Evolutionary conservation across 2,888 invertebrate species (phyloP).

Genomic region (Dynastes grantii): DNA sequence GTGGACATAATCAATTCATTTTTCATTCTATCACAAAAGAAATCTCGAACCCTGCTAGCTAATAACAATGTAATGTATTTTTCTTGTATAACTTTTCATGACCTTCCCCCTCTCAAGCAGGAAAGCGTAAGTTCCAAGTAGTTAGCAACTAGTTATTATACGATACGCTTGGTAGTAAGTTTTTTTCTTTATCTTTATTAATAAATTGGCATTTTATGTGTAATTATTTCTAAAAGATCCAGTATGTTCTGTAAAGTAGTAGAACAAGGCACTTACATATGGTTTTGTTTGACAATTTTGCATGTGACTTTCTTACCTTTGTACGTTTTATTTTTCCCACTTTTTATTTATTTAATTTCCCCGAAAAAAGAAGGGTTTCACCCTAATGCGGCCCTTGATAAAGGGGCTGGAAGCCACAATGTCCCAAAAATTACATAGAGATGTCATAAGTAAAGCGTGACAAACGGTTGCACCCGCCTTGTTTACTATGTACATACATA

Average conservation of each 20-base stretch:
- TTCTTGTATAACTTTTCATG: slow-evolving; percentile 53
- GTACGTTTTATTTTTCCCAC: slow-evolving; percentile 6
- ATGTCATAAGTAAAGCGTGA: no score
- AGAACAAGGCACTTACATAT: not conserved
- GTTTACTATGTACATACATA: no score
- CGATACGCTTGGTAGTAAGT: not conserved
- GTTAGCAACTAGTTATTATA: not conserved
- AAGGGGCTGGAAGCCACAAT: no score
- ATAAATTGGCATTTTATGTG: slow-evolving; percentile 45
- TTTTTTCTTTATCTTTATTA: slow-evolving; percentile 41
- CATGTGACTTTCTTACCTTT: slow-evolving; percentile 58
- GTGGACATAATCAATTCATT: no score
- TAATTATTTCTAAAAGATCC: slow-evolving; percentile 3
- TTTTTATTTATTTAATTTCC: no score
- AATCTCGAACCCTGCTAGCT: not conserved
- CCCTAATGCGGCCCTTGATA: no score
- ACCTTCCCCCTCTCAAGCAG: slow-evolving; percentile 75
- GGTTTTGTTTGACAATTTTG: slow-evolving; percentile 23
- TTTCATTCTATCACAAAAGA: no score
- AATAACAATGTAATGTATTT: slow-evolving; percentile 9
- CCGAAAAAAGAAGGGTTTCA: no score
- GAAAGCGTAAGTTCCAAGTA: slow-evolving; percentile 80
- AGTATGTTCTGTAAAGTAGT: not conserved
- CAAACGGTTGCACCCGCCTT: no score
- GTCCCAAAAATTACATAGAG: no score